Percentiles rank a stretch among this genome's conserved stretches.
These are phyloP conservation scores for Apodemus agrarius DNA, from an alignment of 2,797 vertebrate genomes.

Conservation along the genomic window DNA sequence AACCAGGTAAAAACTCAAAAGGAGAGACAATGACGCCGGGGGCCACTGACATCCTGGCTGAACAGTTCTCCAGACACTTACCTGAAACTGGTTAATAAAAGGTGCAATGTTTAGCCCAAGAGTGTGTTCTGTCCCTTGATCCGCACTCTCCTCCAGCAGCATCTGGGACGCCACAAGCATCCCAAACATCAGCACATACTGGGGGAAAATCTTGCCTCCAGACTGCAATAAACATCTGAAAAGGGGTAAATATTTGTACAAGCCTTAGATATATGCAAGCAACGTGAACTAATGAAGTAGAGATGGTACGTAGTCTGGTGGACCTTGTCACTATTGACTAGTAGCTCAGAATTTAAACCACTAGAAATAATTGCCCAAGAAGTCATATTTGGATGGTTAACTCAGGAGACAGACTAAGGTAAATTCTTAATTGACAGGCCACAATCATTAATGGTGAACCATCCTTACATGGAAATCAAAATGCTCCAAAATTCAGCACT, in stretches of 20 bases:
- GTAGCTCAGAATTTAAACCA: conserved; percentile 25
- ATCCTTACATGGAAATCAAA: not conserved
- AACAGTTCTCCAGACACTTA: conserved; percentile 79
- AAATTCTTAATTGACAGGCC: not conserved
- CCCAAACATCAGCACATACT: conserved; percentile 94
- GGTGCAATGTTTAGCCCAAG: conserved; percentile 96
- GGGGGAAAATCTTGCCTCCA: conserved; percentile 95
- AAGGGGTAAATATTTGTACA: conserved; percentile 36
- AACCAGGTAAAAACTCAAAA: not conserved
- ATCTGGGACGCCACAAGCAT: conserved; percentile 95
- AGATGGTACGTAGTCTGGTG: not conserved
- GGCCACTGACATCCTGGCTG: not conserved
- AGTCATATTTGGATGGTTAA: not conserved
- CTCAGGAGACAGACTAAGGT: not conserved
- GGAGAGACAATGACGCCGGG: not conserved
- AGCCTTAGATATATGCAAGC: conserved; percentile 5
- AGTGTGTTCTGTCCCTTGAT: conserved; percentile 95
- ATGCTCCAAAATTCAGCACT: not conserved
- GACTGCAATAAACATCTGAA: conserved; percentile 95
- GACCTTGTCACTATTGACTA: not conserved
- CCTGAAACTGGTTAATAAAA: conserved; percentile 99
- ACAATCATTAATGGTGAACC: not conserved
- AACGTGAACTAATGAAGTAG: not conserved
- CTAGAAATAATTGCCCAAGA: conserved; percentile 8
- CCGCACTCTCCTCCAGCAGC: conserved; percentile 94